Evolutionary conservation across 2,113 vertebrate species (phyloP).

Genomic region (Cynoglossus semilaevis): DNA sequence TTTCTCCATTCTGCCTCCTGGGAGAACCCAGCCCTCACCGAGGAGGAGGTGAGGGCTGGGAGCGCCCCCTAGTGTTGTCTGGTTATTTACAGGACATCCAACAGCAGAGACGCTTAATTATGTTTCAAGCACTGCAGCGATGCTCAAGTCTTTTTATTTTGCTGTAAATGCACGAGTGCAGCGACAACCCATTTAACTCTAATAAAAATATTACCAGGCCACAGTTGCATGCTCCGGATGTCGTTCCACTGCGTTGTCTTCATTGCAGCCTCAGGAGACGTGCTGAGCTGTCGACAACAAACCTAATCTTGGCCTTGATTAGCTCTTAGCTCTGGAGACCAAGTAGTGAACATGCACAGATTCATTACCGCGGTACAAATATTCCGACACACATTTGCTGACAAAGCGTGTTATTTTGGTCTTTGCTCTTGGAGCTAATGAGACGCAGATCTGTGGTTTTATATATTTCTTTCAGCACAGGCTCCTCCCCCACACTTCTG

Average conservation of each 20-base stretch:
- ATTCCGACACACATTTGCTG: conserved; percentile 18
- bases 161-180: not conserved
- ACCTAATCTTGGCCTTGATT: not conserved
- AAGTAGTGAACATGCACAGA: not conserved
- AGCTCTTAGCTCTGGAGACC: not conserved
- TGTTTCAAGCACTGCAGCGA: conserved; percentile 16
- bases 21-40: conserved; percentile 12
- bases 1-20: conserved; percentile 17
- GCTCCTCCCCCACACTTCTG: too few relatives aligned
- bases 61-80: conserved; percentile 17
- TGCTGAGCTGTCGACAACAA: not conserved
- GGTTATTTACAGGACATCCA: conserved; percentile 11
- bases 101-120: conserved; percentile 16
- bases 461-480: too few relatives aligned
- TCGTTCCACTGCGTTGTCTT: not conserved
- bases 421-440: too few relatives aligned
- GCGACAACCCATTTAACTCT: not conserved
- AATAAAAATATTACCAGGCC: conserved; percentile 7
- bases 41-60: conserved; percentile 15
- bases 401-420: conserved; percentile 1
- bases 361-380: not conserved
- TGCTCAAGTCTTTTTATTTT: conserved; percentile 4
- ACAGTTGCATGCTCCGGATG: not conserved
- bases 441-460: too few relatives aligned
- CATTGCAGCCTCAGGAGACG: not conserved